phyloP scores from a whole-genome alignment of 2,888 invertebrate genomes.

The Torymus auratus region DNA sequence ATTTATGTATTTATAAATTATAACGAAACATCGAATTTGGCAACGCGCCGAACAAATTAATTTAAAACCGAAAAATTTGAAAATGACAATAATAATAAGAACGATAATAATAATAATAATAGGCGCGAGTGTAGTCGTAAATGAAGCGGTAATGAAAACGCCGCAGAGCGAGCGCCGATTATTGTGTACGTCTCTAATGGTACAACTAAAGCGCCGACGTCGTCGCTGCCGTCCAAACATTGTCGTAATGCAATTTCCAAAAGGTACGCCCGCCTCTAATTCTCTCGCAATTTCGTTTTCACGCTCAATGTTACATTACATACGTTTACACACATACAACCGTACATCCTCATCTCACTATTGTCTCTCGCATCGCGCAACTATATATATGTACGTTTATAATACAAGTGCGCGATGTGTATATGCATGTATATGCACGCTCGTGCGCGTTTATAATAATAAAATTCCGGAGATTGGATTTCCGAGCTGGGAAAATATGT shows the following conservation, averaged over 20 bases:
- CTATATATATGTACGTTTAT: no score
- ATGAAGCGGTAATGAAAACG: neutral
- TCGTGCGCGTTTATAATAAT: neutral
- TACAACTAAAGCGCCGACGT: neutral
- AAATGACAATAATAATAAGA: neutral
- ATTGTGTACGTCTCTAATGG: slow-evolving; percentile 4
- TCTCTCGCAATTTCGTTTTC: slow-evolving; percentile 3
- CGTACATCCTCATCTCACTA: no score
- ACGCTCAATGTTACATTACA: neutral
- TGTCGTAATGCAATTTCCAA: slow-evolving; percentile 11
- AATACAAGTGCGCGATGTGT: no score
- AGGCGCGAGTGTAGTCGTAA: neutral
- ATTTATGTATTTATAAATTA: neutral
- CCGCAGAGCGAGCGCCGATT: neutral
- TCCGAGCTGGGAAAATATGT: slow-evolving; percentile 1
- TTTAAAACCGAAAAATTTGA: neutral
- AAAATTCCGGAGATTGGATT: slow-evolving; percentile 9
- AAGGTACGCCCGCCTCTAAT: neutral
- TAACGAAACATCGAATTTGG: neutral
- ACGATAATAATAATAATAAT: slow-evolving; percentile 24
- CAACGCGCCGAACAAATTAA: neutral
- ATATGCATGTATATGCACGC: no score
- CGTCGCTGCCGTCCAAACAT: neutral
- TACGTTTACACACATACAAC: neutral
- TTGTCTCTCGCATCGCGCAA: no score